Conservation (phyloP, 1,140 invertebrate genomes). For the Bombus huntii region DNA sequence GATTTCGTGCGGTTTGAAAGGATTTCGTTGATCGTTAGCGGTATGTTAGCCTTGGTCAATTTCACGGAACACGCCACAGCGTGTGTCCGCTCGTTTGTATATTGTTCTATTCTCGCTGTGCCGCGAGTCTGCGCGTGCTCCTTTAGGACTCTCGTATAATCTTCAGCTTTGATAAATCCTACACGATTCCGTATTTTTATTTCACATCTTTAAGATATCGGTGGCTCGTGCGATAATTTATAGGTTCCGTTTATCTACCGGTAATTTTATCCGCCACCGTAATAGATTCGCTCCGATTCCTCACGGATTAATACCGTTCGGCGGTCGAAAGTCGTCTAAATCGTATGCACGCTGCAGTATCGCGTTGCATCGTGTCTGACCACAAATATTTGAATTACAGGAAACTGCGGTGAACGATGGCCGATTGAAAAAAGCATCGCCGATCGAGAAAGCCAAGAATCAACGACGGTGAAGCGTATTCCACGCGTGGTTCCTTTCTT, state of each 20-base stretch:
- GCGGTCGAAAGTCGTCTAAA: constrained; percentile 21
- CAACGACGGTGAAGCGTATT: not conserved
- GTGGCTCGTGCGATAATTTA: too few species aligned
- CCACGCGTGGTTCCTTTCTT: not conserved
- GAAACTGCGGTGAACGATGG: constrained; percentile 37
- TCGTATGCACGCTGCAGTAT: not conserved
- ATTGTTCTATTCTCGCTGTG: constrained; percentile 51
- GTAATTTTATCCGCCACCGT: not conserved
- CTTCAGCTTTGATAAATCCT: not conserved
- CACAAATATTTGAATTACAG: constrained; percentile 54
- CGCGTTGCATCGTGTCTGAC: constrained; percentile 26
- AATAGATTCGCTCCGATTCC: not conserved
- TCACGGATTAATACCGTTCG: not conserved
- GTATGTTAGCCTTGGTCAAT: constrained; percentile 37
- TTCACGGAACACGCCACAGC: constrained; percentile 30
- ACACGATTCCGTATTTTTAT: not conserved
- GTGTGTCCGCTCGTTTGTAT: constrained; percentile 42
- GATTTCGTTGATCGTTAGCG: constrained; percentile 12
- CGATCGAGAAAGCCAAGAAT: constrained; percentile 17
- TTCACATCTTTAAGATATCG: not conserved
- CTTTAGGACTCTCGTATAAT: constrained; percentile 6
- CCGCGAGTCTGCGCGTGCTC: not conserved
- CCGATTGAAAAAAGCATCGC: not conserved
- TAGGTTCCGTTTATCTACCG: too few species aligned
- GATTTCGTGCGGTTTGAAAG: constrained; percentile 3